phyloP scores from a whole-genome alignment of 35 echinoderm and acorn worm species.

The Anneissia japonica region DNA sequence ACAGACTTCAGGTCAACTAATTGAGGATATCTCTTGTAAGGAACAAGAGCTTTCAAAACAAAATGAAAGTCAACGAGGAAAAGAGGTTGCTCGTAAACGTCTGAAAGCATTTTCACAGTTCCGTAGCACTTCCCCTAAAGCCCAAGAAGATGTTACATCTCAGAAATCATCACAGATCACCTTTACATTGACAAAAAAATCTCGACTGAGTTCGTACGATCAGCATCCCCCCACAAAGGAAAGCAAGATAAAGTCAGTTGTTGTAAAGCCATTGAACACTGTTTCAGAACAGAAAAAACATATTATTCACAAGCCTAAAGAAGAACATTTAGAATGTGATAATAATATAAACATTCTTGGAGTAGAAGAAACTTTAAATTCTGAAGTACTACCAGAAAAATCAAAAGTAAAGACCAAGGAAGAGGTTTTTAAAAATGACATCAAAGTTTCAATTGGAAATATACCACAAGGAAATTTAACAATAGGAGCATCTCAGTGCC shows the following conservation, averaged over 20 bases:
- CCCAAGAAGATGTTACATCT: background rate
- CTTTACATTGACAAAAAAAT: background rate
- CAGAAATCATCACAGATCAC: background rate
- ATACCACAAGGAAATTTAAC: too few species aligned
- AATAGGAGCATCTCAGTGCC: background rate
- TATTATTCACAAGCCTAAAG: background rate
- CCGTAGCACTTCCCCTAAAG: background rate
- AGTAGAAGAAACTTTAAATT: too few species aligned
- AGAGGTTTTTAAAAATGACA: too few species aligned
- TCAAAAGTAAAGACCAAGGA: too few species aligned
- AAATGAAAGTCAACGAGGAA: background rate
- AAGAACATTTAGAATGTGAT: background rate
- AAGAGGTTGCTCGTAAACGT: background rate
- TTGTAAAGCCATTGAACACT: background rate
- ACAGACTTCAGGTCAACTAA: too few species aligned
- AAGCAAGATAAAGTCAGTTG: background rate
- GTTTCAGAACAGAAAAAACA: background rate
- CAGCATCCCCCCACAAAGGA: background rate
- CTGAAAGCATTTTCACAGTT: background rate
- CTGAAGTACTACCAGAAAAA: too few species aligned
- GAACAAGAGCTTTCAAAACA: too few species aligned
- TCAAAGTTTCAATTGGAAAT: too few species aligned
- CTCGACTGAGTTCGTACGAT: background rate
- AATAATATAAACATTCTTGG: background rate
- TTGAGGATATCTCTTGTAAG: background rate